phyloP scores from a whole-genome alignment of 2,797 vertebrate species.

The Natrix natrix region DNA sequence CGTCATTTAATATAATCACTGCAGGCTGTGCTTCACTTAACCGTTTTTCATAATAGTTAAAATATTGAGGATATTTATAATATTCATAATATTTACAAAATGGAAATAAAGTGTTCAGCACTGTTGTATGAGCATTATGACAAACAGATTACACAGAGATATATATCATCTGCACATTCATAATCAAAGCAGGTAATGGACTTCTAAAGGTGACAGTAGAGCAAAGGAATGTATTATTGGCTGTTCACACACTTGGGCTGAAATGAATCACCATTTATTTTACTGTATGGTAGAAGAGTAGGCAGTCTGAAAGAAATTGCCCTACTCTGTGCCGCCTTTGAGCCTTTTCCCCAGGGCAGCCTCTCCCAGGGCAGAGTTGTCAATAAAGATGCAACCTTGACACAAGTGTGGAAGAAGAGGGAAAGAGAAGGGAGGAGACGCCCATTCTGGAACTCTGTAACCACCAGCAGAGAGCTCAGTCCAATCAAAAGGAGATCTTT shows the following conservation, averaged over 20 bases:
- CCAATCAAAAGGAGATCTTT: not conserved
- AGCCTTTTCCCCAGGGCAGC: not conserved
- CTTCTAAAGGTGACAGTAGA: conserved; percentile 35
- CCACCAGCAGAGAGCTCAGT: not conserved
- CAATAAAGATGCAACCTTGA: not conserved
- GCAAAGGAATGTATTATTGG: conserved; percentile 58
- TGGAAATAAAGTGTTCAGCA: conserved; percentile 43
- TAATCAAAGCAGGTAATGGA: conserved; percentile 29
- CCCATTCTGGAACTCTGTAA: not conserved
- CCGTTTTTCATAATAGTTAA: not conserved
- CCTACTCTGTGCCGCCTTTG: not conserved
- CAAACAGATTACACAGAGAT: not conserved
- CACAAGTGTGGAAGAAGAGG: not conserved
- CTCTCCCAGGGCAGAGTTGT: not conserved
- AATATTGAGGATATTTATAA: not conserved
- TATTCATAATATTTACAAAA: conserved; percentile 28
- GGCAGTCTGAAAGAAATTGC: not conserved
- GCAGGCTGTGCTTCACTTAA: conserved; percentile 49
- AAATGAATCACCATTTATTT: conserved; percentile 72
- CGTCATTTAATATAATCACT: not conserved
- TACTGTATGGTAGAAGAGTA: conserved; percentile 56
- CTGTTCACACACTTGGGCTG: conserved; percentile 65
- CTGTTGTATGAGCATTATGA: not conserved
- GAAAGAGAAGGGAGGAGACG: not conserved
- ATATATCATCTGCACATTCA: not conserved